Percentiles rank a stretch among this genome's conserved stretches.
Evolutionary conservation across 2,888 invertebrate genomes (phyloP).

Genomic region (Synanthedon formicaeformis): DNA sequence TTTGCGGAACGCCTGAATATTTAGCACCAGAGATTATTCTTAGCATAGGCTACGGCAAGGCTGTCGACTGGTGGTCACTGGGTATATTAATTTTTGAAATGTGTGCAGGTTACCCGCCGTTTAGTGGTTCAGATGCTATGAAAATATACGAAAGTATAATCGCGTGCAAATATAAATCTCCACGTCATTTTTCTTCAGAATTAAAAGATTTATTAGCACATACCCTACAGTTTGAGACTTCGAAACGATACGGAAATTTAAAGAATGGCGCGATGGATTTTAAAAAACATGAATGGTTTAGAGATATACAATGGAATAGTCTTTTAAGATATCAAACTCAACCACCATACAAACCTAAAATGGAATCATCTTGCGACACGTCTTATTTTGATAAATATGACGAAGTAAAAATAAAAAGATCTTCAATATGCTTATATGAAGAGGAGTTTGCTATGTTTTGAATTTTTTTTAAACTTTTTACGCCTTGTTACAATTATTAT

Average conservation of each 20-base stretch:
- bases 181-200: constrained; percentile 82
- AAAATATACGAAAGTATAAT: constrained; percentile 96
- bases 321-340: constrained; percentile 80
- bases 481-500: background rate
- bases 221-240: constrained; percentile 74
- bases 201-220: constrained; percentile 85
- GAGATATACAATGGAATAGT: constrained; percentile 86
- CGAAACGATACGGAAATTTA: constrained; percentile 84
- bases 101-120: constrained; percentile 93
- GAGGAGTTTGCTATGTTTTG: constrained; percentile 79
- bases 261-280: constrained; percentile 90
- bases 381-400: constrained; percentile 79
- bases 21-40: constrained; percentile 93
- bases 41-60: constrained; percentile 90
- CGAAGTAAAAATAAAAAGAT: constrained; percentile 58
- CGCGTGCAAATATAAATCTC: constrained; percentile 86
- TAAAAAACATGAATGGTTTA: constrained; percentile 93
- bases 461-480: constrained; percentile 5
- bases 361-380: constrained; percentile 74
- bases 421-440: constrained; percentile 65
- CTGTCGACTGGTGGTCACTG: constrained; percentile 97
- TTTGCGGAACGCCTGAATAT: constrained; percentile 98
- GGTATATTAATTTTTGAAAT: constrained; percentile 91
- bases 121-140: constrained; percentile 93
- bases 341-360: constrained; percentile 74